Base-by-base conservation (phyloP, 2,888 invertebrate genomes). In the Timema cristinae region DNA sequence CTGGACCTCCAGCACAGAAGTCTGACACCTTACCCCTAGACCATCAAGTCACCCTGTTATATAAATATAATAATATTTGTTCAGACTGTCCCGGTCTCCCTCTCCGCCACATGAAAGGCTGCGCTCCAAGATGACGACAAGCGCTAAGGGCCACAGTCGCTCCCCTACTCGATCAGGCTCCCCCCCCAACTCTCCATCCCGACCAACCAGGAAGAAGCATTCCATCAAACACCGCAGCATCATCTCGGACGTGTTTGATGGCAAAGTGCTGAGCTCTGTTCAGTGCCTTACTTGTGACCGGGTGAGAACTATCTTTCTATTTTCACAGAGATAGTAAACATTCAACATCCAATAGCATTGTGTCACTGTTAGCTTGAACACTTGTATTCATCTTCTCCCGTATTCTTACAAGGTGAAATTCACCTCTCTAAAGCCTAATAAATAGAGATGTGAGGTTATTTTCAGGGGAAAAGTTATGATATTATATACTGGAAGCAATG, bases 201-300 rank as follows among this genome's bases (percentile, higher is more conserved):
- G 72, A 47, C 66, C 69, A n/a, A 61, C 68, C 79, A 74, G 81
- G 79, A 76, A 75, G 72, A 76, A 77, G 73, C 82, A 82, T 73
- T 82, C 82, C 69, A 79, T 83, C 32, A 87, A 86, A 78, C 85
- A 85, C 71, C 83, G 87, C 50, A 93, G 93, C 75, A 91, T 98
- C 73, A 93, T 99, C 70, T 97, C 97, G 7, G 98, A 98, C 79
- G 92, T 97, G 69, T 99, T 99, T 83, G 98, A 98, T 83, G 98
- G 98, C 0, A 94, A 94, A 81, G 86, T 99, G 66, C 86, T 97
- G 32, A 97, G 97, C 66, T 95, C 97, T 0, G 98, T 99, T 48
- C 97, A 98, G 82, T 99, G 98, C 82, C 86, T 98, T 76, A 97
- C 97, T 4, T 99, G 98, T 83, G 93, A 97, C 80, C 87, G 95